Conservation (phyloP, 2,113 vertebrate species). For the Trogon melanurus region DNA sequence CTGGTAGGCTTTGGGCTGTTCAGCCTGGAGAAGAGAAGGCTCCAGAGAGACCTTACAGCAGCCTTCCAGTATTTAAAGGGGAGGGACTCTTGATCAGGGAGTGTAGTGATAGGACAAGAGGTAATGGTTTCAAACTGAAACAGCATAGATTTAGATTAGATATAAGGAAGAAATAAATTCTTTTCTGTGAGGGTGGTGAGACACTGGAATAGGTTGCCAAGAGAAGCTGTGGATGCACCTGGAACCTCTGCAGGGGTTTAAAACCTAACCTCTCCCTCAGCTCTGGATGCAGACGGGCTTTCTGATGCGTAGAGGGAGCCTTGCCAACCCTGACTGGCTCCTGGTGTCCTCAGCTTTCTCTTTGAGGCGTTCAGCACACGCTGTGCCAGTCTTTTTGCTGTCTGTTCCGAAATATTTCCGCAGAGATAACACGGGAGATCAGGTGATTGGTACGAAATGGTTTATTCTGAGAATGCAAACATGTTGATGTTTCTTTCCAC, state of each 20-base stretch:
- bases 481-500: not conserved
- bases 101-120: no score
- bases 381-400: not conserved
- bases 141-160: no score
- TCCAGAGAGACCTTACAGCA: no score
- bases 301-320: not conserved
- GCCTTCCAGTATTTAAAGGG: no score
- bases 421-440: accelerated
- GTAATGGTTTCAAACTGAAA: no score
- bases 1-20: no score
- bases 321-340: not conserved
- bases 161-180: no score
- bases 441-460: not conserved
- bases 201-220: not conserved
- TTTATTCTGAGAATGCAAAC: accelerated
- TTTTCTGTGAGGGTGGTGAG: no score
- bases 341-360: not conserved
- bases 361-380: not conserved
- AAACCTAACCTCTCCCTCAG: not conserved
- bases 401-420: not conserved
- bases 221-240: not conserved
- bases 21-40: no score
- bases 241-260: not conserved
- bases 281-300: not conserved
- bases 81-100: no score